Conservation (phyloP, 2,113 vertebrate genomes). For the Phoenicopterus ruber region DNA sequence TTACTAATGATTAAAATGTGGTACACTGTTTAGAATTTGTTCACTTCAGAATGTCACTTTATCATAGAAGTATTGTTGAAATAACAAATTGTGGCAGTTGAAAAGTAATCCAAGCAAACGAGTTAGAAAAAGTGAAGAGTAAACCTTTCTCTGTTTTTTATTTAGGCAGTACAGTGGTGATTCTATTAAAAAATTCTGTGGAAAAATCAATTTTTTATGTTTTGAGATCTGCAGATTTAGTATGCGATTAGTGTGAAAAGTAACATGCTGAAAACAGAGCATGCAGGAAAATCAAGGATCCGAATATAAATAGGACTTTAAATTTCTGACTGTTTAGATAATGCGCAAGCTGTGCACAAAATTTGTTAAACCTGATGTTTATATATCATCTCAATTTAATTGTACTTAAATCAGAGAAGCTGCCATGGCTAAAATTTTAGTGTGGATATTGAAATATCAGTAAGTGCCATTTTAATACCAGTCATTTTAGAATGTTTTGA, state of each 20-base stretch:
- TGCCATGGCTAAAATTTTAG: not conserved
- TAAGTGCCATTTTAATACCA: not conserved
- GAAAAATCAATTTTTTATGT: slow-evolving; percentile 1
- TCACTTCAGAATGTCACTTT: not conserved
- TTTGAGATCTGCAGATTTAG: not conserved
- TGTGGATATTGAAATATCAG: not conserved
- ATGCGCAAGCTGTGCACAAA: not conserved
- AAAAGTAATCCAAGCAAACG: not conserved
- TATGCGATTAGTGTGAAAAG: slow-evolving; percentile 9
- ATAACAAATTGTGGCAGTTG: not conserved
- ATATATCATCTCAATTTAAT: not conserved
- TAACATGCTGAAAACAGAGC: not conserved
- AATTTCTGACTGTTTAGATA: not conserved
- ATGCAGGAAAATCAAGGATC: not conserved
- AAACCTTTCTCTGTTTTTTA: not conserved
- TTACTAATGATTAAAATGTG: not conserved
- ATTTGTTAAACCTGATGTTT: not conserved
- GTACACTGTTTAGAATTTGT: not conserved
- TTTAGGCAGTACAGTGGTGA: not conserved
- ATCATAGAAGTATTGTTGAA: not conserved
- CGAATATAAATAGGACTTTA: not conserved
- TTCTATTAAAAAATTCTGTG: not conserved
- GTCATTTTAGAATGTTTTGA: not conserved
- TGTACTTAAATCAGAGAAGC: not conserved
- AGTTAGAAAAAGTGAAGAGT: not conserved